Base-by-base conservation (phyloP, 2,888 invertebrate species). In the Trisateles emortualis region DNA sequence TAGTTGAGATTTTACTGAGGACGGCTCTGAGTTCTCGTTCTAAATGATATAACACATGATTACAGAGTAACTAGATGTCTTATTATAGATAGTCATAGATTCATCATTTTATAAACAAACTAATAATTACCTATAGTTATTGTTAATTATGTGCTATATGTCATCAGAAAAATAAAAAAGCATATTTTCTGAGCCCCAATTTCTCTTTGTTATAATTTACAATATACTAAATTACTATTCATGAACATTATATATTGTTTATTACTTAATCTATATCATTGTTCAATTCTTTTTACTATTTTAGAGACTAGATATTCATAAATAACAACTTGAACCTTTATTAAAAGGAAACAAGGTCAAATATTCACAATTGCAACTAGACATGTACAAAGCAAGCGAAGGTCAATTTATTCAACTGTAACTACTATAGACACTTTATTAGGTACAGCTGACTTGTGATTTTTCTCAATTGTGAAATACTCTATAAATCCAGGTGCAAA, bases 1-100 rank as follows among this genome's bases (percentile, higher is more conserved):
- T 93, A 96, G 95, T 94, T 96, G 96, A 93, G 95, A 97, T 94
- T 97, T 97, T 83, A 96, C 96, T 90, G 96, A 96, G 84, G 96
- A 96, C 85, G 97, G 96, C 93, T 98, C 97, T 82, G 95, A 96
- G 90, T 96, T 96, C 52, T 74, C 72, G 64, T 68, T 68, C 72
- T 72, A 62, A 54, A 58, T 26, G 11, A n/a, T n/a, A 22, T 13
- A 19, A 9, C 22, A 24, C 13, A n/a, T n/a, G n/a, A n/a, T n/a
- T n/a, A n/a, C n/a, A n/a, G n/a, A n/a, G n/a, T n/a, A n/a, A n/a
- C n/a, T n/a, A n/a, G n/a, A n/a, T n/a, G n/a, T n/a, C n/a, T n/a
- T n/a, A n/a, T n/a, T n/a, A n/a, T n/a, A n/a, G n/a, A n/a, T n/a
- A n/a, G n/a, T n/a, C n/a, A n/a, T n/a, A n/a, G n/a, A n/a, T n/a